Base-by-base conservation (phyloP, 2,113 vertebrate species). In the Sialia sialis region DNA sequence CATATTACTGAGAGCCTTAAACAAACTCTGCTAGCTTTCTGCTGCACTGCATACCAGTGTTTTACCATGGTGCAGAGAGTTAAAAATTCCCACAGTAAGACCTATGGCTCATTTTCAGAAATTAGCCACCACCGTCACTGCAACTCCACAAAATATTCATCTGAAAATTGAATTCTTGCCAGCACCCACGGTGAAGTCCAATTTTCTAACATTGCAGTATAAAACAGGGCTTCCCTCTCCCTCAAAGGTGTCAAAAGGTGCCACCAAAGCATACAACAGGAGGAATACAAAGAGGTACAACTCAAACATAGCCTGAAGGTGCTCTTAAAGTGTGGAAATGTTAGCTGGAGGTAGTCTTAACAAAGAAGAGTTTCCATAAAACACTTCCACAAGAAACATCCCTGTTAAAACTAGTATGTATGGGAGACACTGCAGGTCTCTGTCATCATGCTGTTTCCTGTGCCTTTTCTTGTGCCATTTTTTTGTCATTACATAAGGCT, bases 11-110 rank as follows among this genome's bases (percentile, higher is more conserved):
- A 68, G 22, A 80, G 14, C 63, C 21, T 85, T 89, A 93, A 93
- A 94, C 43, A 89, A 96, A 78, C 79, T 76, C 51, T 49, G 29
- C 43, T 70, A n/a, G 18, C 46, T 93, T 93, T 82, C 51, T 87
- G 39, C 63, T 64, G 17, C 38, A 27, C 15, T 70, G 34, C 58
- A 68, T 80, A 69, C 19, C 44, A 58, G 48, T 2, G 1, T 77
- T 84, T 73, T 58, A 49, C 17, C 14, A 34, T 13, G 22, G 21
- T 46, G 32, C 55, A 73, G 69, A 41, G 75, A 68, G 30, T 64
- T 77, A 72, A 67, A 73, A 93, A 68, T 92, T 94, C 77, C 32
- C 63, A 78, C 56, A 72, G 39, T 46, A 59, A 87, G 56, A 78
- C 19, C 32, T 63, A 27, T 9, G 34, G 25, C 26, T 78, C 83